Evolutionary conservation across 2,888 invertebrate species (phyloP).

Genomic region (Drosophila cyrtoloma): DNA sequence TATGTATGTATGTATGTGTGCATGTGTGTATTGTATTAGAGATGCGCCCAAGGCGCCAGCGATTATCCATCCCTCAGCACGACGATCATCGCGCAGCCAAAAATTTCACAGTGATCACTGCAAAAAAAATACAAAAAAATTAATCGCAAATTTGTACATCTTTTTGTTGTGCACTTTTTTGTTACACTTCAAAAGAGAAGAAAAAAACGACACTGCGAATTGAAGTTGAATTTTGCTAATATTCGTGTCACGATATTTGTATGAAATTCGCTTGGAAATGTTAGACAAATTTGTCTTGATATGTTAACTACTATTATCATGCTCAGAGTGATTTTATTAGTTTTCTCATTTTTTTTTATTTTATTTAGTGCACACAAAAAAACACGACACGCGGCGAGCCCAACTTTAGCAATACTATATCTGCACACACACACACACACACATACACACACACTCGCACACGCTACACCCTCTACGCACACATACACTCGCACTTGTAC

Average conservation of each 20-base stretch:
- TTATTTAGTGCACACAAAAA: neutral
- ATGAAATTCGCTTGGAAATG: neutral
- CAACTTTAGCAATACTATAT: slow-evolving; percentile 9
- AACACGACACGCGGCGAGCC: slow-evolving; percentile 4
- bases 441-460: neutral
- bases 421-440: slow-evolving; percentile 1
- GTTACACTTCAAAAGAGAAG: neutral
- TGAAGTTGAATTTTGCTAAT: neutral
- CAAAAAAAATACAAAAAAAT: neutral
- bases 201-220: neutral
- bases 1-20: neutral
- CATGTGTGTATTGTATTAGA: slow-evolving; percentile 5
- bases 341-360: neutral
- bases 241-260: neutral
- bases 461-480: slow-evolving; percentile 7
- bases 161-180: neutral
- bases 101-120: neutral
- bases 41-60: slow-evolving; percentile 5
- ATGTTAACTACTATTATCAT: neutral
- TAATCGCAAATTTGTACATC: neutral
- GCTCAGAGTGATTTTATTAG: neutral
- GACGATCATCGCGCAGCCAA: slow-evolving; percentile 1
- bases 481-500: neutral
- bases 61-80: slow-evolving; percentile 3
- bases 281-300: neutral